Evolutionary conservation across 2,797 vertebrate species (phyloP), one percentile per base, ranked within the genome.

Genomic region (Pseudomugil gertrudae): DNA sequence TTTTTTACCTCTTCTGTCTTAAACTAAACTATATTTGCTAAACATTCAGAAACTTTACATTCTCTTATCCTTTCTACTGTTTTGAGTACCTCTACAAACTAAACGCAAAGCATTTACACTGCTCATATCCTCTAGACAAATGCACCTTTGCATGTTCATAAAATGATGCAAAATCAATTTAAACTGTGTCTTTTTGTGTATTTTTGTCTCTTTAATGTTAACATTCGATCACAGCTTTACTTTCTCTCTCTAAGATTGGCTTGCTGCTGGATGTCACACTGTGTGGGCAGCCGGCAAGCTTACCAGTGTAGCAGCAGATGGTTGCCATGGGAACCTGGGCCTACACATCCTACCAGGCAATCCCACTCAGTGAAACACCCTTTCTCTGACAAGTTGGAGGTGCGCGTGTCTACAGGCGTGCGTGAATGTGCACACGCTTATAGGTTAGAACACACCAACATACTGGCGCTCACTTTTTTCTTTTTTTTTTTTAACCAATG

Each of bases 321-420:
- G 93, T 94, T 92, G 88, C 92, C 88, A 89, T 90, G 74, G 90
- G 65, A 92, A 94, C 92, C 72, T n/a, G 87, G 92, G 91, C 92
- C 94, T 93, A 93, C 93, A 92, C 92, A 87, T 92, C 90, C 91
- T 90, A 93, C 90, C 91, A 94, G 93, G 93, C 93, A 93, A 93
- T 94, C 93, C 94, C 92, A 93, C 93, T 94, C 93, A 92, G 89
- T 84, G 86, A 91, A 88, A 91, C 86, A 90, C 89, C 87, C 85
- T 84, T 78, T 71, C 78, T 54, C 74, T 58, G 53, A 81, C 80
- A 82, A 78, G 67, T 75, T 74, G 56, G 74, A 79, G 64, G 57
- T 43, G 78, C 63, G 51, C 19, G 48, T 57, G 60, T 60, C 45
- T 29, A 24, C 65, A 50, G 54, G 27, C 26, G 40, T 57, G 40